Percentiles rank a stretch among this genome's conserved stretches.
Evolutionary conservation across 1,140 invertebrate genomes (phyloP).

Genomic region (Phthorimaea operculella): DNA sequence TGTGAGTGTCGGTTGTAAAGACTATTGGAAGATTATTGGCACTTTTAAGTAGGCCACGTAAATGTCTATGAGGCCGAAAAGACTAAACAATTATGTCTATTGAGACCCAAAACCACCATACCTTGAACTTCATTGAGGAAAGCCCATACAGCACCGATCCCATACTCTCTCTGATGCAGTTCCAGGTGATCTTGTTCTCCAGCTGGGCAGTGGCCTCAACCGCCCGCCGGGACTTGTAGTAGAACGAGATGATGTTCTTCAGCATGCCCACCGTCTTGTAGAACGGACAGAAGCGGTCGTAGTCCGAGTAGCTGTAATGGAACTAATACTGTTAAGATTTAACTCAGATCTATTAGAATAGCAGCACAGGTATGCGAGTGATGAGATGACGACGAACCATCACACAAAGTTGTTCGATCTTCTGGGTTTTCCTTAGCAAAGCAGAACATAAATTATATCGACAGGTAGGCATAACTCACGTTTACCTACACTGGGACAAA

Average conservation of each 20-base stretch:
- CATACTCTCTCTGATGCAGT: constrained; percentile 97
- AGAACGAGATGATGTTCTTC: constrained; percentile 98
- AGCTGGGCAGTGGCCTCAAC: constrained; percentile 91
- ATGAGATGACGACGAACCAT: too few species aligned
- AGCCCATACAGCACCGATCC: constrained; percentile 96
- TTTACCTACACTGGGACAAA: too few species aligned
- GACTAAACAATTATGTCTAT: neutral
- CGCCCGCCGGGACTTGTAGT: constrained; percentile 96
- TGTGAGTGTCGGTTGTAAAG: too few species aligned
- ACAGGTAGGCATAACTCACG: too few species aligned
- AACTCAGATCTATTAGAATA: too few species aligned
- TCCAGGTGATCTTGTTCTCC: constrained; percentile 84
- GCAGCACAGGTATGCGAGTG: too few species aligned
- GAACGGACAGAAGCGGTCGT: constrained; percentile 99
- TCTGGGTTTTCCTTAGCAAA: too few species aligned
- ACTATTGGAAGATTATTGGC: too few species aligned
- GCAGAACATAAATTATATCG: too few species aligned
- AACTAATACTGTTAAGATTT: neutral
- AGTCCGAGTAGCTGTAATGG: constrained; percentile 85
- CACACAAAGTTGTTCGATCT: too few species aligned
- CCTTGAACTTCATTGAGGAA: constrained; percentile 99
- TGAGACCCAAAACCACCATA: constrained; percentile 37
- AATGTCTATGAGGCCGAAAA: too few species aligned
- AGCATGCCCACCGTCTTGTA: constrained; percentile 99
- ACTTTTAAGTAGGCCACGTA: too few species aligned